phyloP scores from a whole-genome alignment of 1,140 invertebrate species.

The Drosophila trapezifrons region DNA sequence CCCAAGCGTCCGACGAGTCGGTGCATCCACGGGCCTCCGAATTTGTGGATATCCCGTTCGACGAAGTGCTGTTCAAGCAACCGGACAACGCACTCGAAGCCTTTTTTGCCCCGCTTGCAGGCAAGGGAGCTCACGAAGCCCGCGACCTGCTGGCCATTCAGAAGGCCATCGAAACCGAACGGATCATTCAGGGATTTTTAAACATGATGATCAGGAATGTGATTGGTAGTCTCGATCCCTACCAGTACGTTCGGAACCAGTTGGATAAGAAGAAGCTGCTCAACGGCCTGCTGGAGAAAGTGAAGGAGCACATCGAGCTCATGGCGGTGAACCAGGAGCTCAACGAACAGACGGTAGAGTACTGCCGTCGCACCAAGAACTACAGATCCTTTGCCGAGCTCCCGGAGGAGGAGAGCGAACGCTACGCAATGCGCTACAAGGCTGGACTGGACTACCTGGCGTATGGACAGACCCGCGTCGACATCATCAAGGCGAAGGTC shows the following conservation, averaged over 20 bases:
- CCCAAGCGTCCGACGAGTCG: neutral
- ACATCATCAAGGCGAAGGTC: neutral
- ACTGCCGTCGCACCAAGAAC: neutral
- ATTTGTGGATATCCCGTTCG: neutral
- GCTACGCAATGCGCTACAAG: neutral
- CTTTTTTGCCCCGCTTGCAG: neutral
- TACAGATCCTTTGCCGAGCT: neutral
- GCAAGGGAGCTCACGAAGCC: too few species aligned
- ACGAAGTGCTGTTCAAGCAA: neutral
- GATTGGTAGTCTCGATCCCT: neutral
- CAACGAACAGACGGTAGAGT: neutral
- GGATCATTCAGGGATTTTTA: neutral
- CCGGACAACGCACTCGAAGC: neutral
- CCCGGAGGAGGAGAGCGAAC: neutral
- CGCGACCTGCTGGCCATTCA: neutral
- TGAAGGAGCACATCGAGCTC: neutral
- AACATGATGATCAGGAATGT: neutral
- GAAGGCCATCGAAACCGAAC: too few species aligned
- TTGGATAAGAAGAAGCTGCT: conserved; percentile 5
- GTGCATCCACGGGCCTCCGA: neutral
- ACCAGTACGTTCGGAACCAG: too few species aligned
- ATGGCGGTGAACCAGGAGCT: neutral
- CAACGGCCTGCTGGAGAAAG: neutral
- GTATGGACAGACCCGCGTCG: neutral
- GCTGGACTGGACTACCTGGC: neutral